These are phyloP conservation scores for Plebejus melissa DNA, from an alignment of 2,888 invertebrate species.

Conservation along the genomic window DNA sequence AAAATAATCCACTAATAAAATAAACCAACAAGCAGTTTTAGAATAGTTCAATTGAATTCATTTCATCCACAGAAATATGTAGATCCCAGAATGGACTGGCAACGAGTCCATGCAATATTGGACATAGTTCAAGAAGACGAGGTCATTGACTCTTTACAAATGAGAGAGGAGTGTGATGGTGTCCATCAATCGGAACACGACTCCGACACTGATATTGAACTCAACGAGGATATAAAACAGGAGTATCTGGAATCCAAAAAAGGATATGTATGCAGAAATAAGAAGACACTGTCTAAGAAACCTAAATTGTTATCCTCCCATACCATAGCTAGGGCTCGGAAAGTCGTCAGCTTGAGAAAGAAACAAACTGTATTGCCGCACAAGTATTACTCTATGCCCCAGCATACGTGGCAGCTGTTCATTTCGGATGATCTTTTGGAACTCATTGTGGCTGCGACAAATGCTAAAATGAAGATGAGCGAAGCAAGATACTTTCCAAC, in stretches of 20 bases:
- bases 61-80: slow-evolving; percentile 74
- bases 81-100: slow-evolving; percentile 76
- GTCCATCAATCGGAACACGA: slow-evolving; percentile 65
- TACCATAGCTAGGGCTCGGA: slow-evolving; percentile 46
- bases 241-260: slow-evolving; percentile 51
- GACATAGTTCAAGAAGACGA: slow-evolving; percentile 68
- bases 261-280: slow-evolving; percentile 59
- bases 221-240: slow-evolving; percentile 51
- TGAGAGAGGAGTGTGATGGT: slow-evolving; percentile 61
- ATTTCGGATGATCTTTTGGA: slow-evolving; percentile 66
- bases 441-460: slow-evolving; percentile 62
- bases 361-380: slow-evolving; percentile 40
- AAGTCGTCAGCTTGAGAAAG: slow-evolving; percentile 48
- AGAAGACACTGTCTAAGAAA: slow-evolving; percentile 49
- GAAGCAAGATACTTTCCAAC: slow-evolving; percentile 44
- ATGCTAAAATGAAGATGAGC: slow-evolving; percentile 55
- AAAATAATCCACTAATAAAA: not conserved
- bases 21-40: slow-evolving; percentile 35
- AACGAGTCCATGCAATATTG: slow-evolving; percentile 71
- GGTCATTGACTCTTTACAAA: slow-evolving; percentile 65
- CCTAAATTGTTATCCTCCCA: slow-evolving; percentile 46
- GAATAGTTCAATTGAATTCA: slow-evolving; percentile 70
- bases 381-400: slow-evolving; percentile 51
- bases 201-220: slow-evolving; percentile 63
- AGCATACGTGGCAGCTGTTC: slow-evolving; percentile 63